Conservation (phyloP, 2,888 invertebrate species). For the Mythimna albipuncta region DNA sequence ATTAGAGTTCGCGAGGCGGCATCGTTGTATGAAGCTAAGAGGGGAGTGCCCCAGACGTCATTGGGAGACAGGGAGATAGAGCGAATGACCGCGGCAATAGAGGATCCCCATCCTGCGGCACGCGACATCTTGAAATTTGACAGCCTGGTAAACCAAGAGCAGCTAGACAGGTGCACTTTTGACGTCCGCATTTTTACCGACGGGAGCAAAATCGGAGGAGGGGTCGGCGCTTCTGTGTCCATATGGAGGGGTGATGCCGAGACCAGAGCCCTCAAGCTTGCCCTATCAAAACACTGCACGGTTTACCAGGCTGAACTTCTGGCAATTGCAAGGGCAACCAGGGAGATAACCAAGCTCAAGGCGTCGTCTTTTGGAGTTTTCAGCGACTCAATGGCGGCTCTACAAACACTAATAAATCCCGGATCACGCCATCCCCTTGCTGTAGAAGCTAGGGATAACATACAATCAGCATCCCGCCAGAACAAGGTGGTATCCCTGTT, state of each 20-base stretch:
- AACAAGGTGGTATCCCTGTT: no score
- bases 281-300: neutral
- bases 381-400: no score
- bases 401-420: no score
- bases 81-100: neutral
- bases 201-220: neutral
- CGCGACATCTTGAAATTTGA: neutral
- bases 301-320: conserved; percentile 11
- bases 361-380: no score
- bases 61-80: neutral
- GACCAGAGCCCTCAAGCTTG: neutral
- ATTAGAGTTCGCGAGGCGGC: conserved; percentile 1
- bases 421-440: neutral
- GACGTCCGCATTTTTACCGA: neutral
- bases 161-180: neutral
- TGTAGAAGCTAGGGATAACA: no score
- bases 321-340: no score
- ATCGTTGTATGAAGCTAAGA: neutral
- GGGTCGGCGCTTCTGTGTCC: neutral
- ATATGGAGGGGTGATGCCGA: neutral
- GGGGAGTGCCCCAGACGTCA: neutral
- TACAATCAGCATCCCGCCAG: no score
- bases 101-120: neutral
- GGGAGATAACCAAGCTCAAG: no score
- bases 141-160: neutral